Evolutionary conservation across 2,888 invertebrate species (phyloP).

Genomic region (Drosophila siamana): DNA sequence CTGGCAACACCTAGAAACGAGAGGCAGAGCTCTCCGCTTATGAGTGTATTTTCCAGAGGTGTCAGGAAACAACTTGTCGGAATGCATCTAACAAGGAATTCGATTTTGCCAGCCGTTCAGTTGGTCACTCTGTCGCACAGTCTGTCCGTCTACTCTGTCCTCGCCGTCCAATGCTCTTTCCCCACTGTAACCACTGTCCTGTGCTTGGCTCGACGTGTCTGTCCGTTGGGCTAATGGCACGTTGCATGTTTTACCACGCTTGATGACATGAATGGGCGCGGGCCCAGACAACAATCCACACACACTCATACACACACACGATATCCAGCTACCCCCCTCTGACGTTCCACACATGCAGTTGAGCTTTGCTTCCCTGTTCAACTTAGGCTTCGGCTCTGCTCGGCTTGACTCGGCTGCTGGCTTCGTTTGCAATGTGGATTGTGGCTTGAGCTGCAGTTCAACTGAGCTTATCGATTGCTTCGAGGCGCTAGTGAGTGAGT

Average conservation of each 20-base stretch:
- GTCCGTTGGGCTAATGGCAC: constrained; percentile 83
- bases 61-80: constrained; percentile 86
- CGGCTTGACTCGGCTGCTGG: constrained; percentile 17
- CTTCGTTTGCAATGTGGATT: constrained; percentile 27
- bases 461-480: constrained; percentile 7
- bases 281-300: constrained; percentile 72
- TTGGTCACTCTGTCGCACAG: constrained; percentile 57
- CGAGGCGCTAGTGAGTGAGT: background rate
- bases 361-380: constrained; percentile 66
- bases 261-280: constrained; percentile 85
- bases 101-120: constrained; percentile 84
- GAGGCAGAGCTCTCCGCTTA: constrained; percentile 57
- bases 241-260: constrained; percentile 85
- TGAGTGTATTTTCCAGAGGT: constrained; percentile 84
- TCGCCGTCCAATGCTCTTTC: background rate
- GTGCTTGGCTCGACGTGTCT: constrained; percentile 6
- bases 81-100: constrained; percentile 86
- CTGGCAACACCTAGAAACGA: constrained; percentile 76
- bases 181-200: constrained; percentile 1
- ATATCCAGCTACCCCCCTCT: constrained; percentile 8
- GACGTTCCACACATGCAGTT: constrained; percentile 35
- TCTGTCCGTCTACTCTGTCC: constrained; percentile 7
- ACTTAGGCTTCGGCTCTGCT: constrained; percentile 1
- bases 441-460: constrained; percentile 13
- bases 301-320: constrained; percentile 26